A percentile compares a stretch with the other conserved stretches of the same genome.
phyloP scores from a whole-genome alignment of 2,113 vertebrate genomes.

The Mesocricetus auratus region DNA sequence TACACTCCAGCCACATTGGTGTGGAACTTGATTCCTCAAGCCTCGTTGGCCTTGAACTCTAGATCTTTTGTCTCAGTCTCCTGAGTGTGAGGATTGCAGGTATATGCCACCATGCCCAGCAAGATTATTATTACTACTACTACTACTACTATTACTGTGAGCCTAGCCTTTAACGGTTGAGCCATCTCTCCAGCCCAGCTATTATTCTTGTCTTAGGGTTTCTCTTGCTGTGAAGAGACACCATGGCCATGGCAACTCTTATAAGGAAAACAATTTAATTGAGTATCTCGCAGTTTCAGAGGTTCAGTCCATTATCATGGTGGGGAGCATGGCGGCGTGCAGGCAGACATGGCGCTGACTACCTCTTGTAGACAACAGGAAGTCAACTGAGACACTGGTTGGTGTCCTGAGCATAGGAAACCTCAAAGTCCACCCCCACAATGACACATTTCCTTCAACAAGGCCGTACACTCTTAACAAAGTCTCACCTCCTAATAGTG shows the following conservation, averaged over 20 bases:
- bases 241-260: background rate
- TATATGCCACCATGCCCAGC: background rate
- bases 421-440: background rate
- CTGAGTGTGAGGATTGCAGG: background rate
- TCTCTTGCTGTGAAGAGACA: background rate
- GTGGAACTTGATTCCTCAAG: background rate
- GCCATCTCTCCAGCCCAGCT: no score
- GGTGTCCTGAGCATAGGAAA: background rate
- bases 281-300: background rate
- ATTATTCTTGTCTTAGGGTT: background rate
- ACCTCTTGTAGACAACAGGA: background rate
- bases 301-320: background rate
- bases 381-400: background rate
- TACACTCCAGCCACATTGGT: background rate
- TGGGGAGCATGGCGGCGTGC: background rate
- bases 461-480: background rate
- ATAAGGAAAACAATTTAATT: background rate
- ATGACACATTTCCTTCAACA: background rate
- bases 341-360: background rate
- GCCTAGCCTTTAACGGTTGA: no score
- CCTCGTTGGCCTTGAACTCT: background rate
- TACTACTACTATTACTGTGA: no score
- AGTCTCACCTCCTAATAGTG: background rate
- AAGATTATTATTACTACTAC: background rate
- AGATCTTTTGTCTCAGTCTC: background rate